A percentile compares a stretch with the other conserved stretches of the same genome.
Conservation (phyloP, 2,797 vertebrate species). For the Trachops cirrhosus region DNA sequence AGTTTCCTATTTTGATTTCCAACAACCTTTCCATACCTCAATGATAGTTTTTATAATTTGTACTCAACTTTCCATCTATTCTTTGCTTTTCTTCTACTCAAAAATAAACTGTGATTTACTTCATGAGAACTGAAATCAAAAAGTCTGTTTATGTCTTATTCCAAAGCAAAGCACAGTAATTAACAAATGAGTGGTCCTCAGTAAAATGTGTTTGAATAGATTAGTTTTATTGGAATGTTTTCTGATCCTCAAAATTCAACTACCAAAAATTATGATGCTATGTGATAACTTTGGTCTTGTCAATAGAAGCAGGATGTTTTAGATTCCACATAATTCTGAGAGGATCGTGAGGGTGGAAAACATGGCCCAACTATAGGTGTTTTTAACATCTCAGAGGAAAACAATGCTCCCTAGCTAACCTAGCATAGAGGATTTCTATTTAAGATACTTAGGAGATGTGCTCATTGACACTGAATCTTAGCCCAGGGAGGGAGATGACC, state of each 20-base stretch:
- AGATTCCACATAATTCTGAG: constrained; percentile 30
- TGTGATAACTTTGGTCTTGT: constrained; percentile 10
- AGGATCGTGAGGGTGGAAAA: constrained; percentile 25
- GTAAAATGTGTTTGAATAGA: neutral
- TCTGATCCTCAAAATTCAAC: neutral
- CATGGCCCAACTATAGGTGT: neutral
- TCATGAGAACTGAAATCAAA: neutral
- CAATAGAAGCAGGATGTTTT: neutral
- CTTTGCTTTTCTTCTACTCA: neutral
- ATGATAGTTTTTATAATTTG: neutral
- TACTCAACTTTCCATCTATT: neutral
- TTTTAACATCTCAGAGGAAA: constrained; percentile 31
- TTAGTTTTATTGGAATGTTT: neutral
- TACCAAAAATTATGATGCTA: neutral
- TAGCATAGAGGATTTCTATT: neutral
- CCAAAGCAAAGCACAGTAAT: neutral
- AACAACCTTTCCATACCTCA: neutral
- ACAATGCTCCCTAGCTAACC: neutral
- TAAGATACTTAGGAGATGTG: constrained; percentile 30
- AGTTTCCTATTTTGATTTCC: neutral
- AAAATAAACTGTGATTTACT: neutral
- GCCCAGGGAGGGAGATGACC: neutral
- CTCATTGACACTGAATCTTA: neutral
- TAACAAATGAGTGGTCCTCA: neutral
- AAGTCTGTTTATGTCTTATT: neutral